Evolutionary conservation across 2,888 invertebrate species (phyloP), one percentile per base, ranked within the genome.

Genomic region (Hirtodrosophila confusa): DNA sequence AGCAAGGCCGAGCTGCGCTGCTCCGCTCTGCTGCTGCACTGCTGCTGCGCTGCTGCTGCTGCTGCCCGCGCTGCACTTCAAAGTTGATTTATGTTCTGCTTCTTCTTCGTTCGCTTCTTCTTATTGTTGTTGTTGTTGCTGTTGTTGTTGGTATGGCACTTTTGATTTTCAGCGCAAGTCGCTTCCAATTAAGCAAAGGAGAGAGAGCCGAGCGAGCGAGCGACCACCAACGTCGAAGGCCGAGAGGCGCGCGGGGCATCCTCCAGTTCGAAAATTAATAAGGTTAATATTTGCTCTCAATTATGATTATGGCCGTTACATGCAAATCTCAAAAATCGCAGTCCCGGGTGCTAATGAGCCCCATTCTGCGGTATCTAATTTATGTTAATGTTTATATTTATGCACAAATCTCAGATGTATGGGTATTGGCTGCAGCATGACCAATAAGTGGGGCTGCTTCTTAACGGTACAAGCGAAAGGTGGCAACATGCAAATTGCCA

Each of bases 381-480:
- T 78, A 77, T 78, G 66, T 39, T 31, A 6, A 53, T 55, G 69
- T 37, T 48, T 69, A 53, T 45, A 43, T 45, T 36, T 43, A 53
- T 31, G 31, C 7, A 4, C 7, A 7, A 8, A 10, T 3, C 24
- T 24, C 10, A 4, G 5, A 6, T 29, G 37, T 40, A 36, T 45
- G 17, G 10, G 12, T 4, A 49, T 37, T 37, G 39, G 17, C 45
- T 72, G 72, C 66, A 56, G 62, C 60, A 43, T 64, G 48, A 35
- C 45, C 49, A 63, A 69, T 58, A 55, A 56, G 48, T 68, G 35
- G 43, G 12, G 11, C 11, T 10, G 60, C 51, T 24, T 49, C 7
- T 69, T 83, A 79, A 87, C 80, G 80, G 87, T 84, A 85, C 49
- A 78, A 68, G 82, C 87, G 80, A 82, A 82, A 82, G 82, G 82